Base-by-base conservation (phyloP, 1,140 invertebrate species). In the Pentalonia nigronervosa region DNA sequence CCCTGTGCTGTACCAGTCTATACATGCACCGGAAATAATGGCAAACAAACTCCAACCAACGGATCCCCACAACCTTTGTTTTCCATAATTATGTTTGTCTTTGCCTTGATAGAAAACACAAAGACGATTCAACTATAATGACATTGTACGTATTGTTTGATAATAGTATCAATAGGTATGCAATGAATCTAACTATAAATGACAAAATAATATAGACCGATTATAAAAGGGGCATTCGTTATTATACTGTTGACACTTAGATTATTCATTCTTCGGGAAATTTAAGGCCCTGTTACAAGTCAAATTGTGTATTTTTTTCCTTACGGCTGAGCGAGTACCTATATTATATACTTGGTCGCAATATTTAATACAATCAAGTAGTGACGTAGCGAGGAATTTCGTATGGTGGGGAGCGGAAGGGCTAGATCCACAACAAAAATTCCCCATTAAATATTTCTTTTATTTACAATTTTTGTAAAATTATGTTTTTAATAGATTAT, bases 51-150 rank as follows among this genome's bases (percentile, higher is more conserved):
- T 98, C 96, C 97, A 98, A 3, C 98, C 97, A 2, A 98, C 95
- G 0, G 97, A 97, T 7, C 98, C 97, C 96, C 97, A 99, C 94
- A 98, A 95, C 91, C 97, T 96, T 94, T 98, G 98, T 94, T 97
- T 96, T 1, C 98, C 98, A 95, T 98, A 99, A 84, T 96, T 95
- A 83, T 96, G 96, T 60, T 96, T 96, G 86, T 96, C 96, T 1
- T 96, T 95, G 83, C 96, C 96, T 96, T 94, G 60, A 95, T 95
- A 91, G 93, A 60, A 48, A 76, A 76, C n/a, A 76, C 60, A 76
- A 76, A 76, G 60, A 76, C 60, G 60, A 34, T 76, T 76, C 60
- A 76, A n/a, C 14, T 76, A 76, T 76, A 76, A 76, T 76, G 60
- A 76, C n/a, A 76, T n/a, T 76, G 60, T 20, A 76, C 11, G 17